Evolutionary conservation across 2,113 vertebrate genomes (phyloP).

Genomic region (Embiotoca jacksoni): DNA sequence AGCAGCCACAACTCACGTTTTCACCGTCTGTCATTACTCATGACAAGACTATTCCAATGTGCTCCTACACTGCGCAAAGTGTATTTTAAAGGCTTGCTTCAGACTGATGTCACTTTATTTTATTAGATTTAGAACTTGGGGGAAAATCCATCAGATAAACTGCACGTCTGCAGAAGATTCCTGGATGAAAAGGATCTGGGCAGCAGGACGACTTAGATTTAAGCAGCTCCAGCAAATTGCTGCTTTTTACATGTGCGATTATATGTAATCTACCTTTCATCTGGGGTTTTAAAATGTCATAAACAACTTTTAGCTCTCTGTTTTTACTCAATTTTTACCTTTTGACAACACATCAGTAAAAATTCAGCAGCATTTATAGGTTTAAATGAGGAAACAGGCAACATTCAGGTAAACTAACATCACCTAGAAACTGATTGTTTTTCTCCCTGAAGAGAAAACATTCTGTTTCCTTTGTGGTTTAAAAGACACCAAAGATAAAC

Average conservation of each 20-base stretch:
- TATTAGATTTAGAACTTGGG: not conserved
- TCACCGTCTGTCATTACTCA: constrained; percentile 14
- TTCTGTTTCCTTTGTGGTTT: too few species aligned
- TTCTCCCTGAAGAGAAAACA: too few species aligned
- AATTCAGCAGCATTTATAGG: not conserved
- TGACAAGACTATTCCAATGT: not conserved
- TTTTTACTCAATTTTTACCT: not conserved
- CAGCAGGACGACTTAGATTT: not conserved
- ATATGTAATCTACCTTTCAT: not conserved
- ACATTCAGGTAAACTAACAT: too few species aligned
- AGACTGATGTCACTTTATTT: constrained; percentile 15
- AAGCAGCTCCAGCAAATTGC: not conserved
- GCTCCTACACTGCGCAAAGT: not conserved
- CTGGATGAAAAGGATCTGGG: not conserved
- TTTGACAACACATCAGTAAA: not conserved
- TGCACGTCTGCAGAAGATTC: not conserved
- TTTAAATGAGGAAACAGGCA: too few species aligned
- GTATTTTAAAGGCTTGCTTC: not conserved
- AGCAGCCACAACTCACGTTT: not conserved
- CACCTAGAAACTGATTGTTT: too few species aligned
- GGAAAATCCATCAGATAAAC: not conserved
- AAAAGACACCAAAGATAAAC: too few species aligned
- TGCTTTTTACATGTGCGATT: constrained; percentile 9
- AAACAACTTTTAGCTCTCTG: not conserved
- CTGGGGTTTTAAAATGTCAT: constrained; percentile 3